Base-by-base conservation (phyloP, 2,797 vertebrate genomes). In the Aldrovandia affinis region DNA sequence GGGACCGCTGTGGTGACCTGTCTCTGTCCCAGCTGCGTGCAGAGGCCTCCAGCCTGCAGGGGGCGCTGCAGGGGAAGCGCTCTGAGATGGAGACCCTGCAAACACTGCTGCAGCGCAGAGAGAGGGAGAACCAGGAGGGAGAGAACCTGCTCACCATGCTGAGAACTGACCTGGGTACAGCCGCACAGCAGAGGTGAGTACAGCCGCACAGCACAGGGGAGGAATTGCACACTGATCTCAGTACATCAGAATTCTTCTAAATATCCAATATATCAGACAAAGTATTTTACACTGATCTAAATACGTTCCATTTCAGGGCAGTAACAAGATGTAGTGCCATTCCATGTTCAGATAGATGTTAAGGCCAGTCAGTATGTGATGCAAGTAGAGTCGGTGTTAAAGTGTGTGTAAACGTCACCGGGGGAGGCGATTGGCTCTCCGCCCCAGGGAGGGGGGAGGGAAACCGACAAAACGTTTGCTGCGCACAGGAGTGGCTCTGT, bases 81-180 rank as follows among this genome's bases (percentile, higher is more conserved):
- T 89, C 89, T 0, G 97, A 98, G 84, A 95, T 98, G 92, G 95
- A 97, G 79, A 95, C 91, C 0, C 88, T 98, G 83, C 96, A 97
- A 85, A 93, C 86, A 0, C 94, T 98, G 0, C 94, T 97, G 85
- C 96, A 96, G 80, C 90, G 93, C 20, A 88, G 92, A 3, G 95
- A 96, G 52, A 90, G 96, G 63, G 98, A 98, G 86, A 96, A 95
- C 88, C 95, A 96, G 84, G 97, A 97, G 88, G 96, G 93, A 65
- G 92, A 93, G 0, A 96, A 96, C 90, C 95, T 97, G 54, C 90
- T 98, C n/a, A 89, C 94, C 44, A 95, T 99, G 96, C 93, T 99
- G 84, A 95, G 93, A 63, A 93, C 96, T 1, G 98, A 99, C 79
- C 84, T 96, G 14, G 94, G 94, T 28, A 87, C 81, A 0, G 94